These are phyloP conservation scores for Helogale parvula DNA, from an alignment of 2,113 vertebrate species.

Conservation along the genomic window DNA sequence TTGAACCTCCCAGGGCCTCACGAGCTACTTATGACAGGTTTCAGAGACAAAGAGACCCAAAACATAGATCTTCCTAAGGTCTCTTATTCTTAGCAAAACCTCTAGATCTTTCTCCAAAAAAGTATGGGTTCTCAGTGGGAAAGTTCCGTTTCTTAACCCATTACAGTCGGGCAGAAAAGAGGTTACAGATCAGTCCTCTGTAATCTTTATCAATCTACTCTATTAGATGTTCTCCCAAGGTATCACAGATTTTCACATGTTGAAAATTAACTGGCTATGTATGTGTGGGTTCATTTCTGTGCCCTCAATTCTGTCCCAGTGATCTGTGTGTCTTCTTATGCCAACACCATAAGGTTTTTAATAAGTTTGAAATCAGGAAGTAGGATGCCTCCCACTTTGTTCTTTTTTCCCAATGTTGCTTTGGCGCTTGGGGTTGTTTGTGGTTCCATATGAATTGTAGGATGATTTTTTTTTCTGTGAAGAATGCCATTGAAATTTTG, in stretches of 20 bases:
- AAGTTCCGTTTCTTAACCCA: not conserved
- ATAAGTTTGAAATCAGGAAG: not conserved
- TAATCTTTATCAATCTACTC: not conserved
- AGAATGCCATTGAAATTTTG: no score
- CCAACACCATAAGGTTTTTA: not conserved
- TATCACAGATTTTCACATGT: not conserved
- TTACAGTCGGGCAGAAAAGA: not conserved
- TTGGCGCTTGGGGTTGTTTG: no score
- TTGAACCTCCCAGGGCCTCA: not conserved
- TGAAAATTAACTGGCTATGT: not conserved
- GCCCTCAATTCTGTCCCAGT: not conserved
- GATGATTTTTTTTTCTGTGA: no score
- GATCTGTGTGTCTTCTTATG: not conserved
- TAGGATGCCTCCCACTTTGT: not conserved
- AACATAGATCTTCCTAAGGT: not conserved
- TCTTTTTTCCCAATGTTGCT: not conserved
- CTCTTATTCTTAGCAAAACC: not conserved
- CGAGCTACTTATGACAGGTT: not conserved
- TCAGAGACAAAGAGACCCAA: not conserved
- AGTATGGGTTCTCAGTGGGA: not conserved
- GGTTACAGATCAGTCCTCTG: not conserved
- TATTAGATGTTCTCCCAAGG: not conserved
- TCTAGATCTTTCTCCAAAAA: not conserved
- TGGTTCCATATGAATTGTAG: no score
- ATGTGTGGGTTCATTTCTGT: not conserved